Evolutionary conservation across 2,113 vertebrate species (phyloP), one percentile per base, ranked within the genome.

Genomic region (Furnarius figulus): DNA sequence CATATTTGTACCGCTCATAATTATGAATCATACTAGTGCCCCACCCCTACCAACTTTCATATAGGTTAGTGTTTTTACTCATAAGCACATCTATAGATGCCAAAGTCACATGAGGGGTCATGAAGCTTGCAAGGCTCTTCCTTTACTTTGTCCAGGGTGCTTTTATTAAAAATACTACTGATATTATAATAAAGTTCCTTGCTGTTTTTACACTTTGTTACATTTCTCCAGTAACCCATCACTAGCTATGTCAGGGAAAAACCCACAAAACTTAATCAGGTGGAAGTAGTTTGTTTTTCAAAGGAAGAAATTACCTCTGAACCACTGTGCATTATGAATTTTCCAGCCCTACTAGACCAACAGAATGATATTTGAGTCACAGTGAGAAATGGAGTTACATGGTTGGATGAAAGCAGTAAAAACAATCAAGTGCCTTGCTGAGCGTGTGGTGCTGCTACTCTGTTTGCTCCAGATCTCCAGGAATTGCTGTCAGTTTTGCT

Each of bases 371-470:
- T 86, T 90, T 71, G 85, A 95, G 55, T 91, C 85, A 74, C 42
- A 63, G 68, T 42, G 79, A 96, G 90, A 74, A 92, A 96, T 88
- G 79, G 56, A 96, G 59, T 74, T 86, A 61, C 85, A 90, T 33
- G 87, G 82, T 77, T 93, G 93, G 76, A 61, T 84, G 85, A 86
- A 75, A 89, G 52, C 56, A 81, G 56, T 72, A 40, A 94, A 96
- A 93, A 40, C 79, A 92, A 92, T 86, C 92, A 86, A 81, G 68
- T 68, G 72, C 82, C 61, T 92, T 93, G 55, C 72, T 88, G 75
- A 86, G 55, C 33, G 81, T 61, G 72, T 44, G 40, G 39, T 52
- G 55, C 27, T 90, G 82, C 75, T 74, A 5, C 81, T 94, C 53
- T 73, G 75, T 47, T 86, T 90, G 65, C 76, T 93, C 65, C 68